phyloP scores from a whole-genome alignment of 2,113 vertebrate species.

The Rhipidura dahli region DNA sequence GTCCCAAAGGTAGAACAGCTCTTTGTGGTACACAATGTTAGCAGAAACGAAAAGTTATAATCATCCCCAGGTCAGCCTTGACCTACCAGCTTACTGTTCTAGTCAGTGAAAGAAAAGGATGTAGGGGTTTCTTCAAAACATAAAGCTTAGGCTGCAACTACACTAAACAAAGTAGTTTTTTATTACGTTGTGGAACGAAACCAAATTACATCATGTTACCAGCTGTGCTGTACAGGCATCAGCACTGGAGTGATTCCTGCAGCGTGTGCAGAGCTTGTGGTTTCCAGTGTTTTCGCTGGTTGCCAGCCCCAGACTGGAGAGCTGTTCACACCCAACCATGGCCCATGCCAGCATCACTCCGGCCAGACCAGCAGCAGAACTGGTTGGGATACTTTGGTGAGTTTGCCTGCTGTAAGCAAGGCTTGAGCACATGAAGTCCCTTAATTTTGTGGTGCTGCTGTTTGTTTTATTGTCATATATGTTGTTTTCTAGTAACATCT shows the following conservation, averaged over 20 bases:
- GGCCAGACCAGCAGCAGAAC: not conserved
- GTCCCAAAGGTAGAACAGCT: not conserved
- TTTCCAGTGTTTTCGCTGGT: not conserved
- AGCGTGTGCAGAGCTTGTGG: not conserved
- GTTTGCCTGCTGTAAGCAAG: not conserved
- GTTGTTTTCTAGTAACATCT: not conserved
- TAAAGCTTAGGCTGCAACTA: not conserved
- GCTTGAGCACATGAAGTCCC: not conserved
- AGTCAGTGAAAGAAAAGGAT: not conserved
- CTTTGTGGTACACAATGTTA: not conserved
- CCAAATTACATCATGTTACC: not conserved
- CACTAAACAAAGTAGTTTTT: not conserved
- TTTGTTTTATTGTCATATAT: not conserved
- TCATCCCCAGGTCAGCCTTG: not conserved
- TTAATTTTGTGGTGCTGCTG: not conserved
- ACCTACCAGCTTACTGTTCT: not conserved
- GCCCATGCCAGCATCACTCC: not conserved
- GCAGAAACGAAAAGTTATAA: not conserved
- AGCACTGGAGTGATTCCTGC: not conserved
- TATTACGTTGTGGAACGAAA: not conserved
- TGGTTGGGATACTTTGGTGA: not conserved
- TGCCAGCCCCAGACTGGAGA: not conserved
- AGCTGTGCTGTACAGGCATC: not conserved
- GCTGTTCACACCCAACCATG: accelerated
- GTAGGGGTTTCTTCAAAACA: not conserved